Evolutionary conservation across 2,113 vertebrate genomes (phyloP), one percentile per base, ranked within the genome.

Genomic region (Aix galericulata): DNA sequence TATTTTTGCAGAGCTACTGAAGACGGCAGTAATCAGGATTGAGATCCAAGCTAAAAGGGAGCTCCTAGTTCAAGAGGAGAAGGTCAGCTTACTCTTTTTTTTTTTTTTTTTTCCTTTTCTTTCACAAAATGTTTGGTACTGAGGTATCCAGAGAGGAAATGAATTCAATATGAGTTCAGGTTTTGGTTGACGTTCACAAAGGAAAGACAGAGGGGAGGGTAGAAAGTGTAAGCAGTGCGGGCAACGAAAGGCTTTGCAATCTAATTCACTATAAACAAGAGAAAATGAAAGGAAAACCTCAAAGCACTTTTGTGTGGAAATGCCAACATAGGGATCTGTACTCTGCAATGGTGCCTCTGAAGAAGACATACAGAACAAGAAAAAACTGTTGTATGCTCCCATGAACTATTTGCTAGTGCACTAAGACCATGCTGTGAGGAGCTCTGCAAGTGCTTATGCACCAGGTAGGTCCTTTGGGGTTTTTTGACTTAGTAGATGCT

Each of bases 161-260:
- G 0, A 73, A 93, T 94, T 93, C 93, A 88, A 22, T 64, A 82
- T 82, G 93, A 72, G 58, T 73, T 82, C 88, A 82, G 82, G 53
- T 64, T 94, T 85, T 82, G 82, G 71, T 68, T 86, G 79, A 72
- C 1, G 2, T 63, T 93, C 79, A 64, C 13, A 17, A 50, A 50
- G 55, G n/a, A 74, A 74, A 48, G 9, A 27, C 26, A 60, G 53
- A 77, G 16, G 13, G n/a, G 56, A 90, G 78, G 78, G 46, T 3
- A 82, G 90, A 66, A 92, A 31, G 25, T 44, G 31, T 56, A 44
- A 36, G 48, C 21, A 36, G 18, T 6, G 52, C 1, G 16, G 84
- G 56, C 42, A 82, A 6, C 5, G 88, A 90, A 46, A 85, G 32
- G 25, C 17, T 80, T 69, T 76, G 20, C 10, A 3, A 1, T 9